Conservation (phyloP, 1,140 invertebrate species). For the Ips nitidus region DNA sequence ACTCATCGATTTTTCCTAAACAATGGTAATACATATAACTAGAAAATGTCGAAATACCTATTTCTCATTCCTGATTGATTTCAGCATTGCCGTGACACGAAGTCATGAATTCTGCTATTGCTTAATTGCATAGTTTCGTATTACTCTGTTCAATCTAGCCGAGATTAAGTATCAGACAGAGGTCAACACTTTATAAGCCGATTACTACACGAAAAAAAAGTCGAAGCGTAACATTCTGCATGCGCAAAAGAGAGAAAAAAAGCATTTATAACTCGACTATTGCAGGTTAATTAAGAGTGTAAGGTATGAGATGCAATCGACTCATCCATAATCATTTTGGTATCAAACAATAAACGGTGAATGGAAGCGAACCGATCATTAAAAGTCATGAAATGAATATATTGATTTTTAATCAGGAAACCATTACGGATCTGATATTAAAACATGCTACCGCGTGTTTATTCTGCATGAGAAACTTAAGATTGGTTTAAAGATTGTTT, state of each 20-base stretch:
- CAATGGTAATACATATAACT: background rate
- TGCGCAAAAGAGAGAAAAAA: background rate
- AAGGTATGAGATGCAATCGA: background rate
- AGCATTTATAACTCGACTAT: background rate
- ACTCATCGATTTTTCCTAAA: background rate
- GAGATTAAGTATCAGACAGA: background rate
- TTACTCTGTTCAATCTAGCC: background rate
- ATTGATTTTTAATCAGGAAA: constrained; percentile 18
- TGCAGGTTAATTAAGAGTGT: background rate
- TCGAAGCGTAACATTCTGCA: background rate
- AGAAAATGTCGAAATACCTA: background rate
- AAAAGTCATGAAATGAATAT: constrained; percentile 17
- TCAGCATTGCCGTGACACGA: constrained; percentile 4
- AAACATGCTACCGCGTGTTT: constrained; percentile 17
- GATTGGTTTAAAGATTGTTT: too few species aligned
- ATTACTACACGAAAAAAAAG: constrained; percentile 1
- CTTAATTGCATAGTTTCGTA: constrained; percentile 6
- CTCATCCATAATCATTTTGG: background rate
- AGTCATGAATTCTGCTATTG: constrained; percentile 1
- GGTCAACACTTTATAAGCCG: background rate
- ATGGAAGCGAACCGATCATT: constrained; percentile 5
- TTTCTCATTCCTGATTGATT: constrained; percentile 9
- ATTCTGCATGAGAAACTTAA: too few species aligned
- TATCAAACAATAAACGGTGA: background rate
- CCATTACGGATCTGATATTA: constrained; percentile 18